Evolutionary conservation across 2,113 vertebrate species (phyloP).

Genomic region (Prolemur simus): DNA sequence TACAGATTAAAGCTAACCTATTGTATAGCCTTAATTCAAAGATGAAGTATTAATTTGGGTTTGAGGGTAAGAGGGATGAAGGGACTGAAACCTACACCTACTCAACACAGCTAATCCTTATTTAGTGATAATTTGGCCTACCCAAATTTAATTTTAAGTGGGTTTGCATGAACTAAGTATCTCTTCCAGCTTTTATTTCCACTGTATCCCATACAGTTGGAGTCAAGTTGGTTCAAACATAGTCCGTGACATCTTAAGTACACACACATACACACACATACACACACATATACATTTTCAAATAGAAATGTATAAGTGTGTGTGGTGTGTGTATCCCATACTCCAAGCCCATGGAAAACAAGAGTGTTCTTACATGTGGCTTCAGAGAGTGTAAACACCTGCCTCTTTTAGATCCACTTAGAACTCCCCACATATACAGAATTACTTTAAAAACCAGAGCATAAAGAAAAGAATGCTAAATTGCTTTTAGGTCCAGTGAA

Average conservation of each 20-base stretch:
- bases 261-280: background rate
- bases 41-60: background rate
- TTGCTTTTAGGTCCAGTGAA: conserved; percentile 46
- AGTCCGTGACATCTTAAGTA: background rate
- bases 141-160: background rate
- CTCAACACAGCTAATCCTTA: background rate
- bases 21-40: background rate
- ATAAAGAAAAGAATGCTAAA: conserved; percentile 54
- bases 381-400: conserved; percentile 44
- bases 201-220: background rate
- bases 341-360: background rate
- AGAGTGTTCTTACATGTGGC: background rate
- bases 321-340: background rate
- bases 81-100: background rate
- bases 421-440: conserved; percentile 35
- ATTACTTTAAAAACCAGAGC: conserved; percentile 56
- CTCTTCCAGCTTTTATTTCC: conserved; percentile 10
- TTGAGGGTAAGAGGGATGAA: background rate
- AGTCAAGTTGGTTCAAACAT: background rate
- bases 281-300: background rate
- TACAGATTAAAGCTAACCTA: background rate
- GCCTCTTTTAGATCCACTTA: conserved; percentile 36
- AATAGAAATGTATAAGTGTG: background rate
- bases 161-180: background rate
- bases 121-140: background rate